Evolutionary conservation across 2,113 vertebrate species (phyloP).

Genomic region (Eubucco bourcierii): DNA sequence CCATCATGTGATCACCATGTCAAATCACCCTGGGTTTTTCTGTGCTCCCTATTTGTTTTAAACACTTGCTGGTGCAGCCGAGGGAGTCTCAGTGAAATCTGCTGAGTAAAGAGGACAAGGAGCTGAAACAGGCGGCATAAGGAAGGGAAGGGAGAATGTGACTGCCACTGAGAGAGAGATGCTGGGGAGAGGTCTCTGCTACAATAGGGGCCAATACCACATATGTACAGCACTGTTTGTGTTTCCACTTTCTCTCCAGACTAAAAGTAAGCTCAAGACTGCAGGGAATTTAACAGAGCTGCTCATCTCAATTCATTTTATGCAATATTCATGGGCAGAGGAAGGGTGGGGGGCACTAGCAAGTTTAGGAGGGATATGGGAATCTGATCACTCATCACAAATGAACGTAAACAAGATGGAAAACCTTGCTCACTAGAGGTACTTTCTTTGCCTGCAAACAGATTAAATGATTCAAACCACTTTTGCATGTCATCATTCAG

Average conservation of each 20-base stretch:
- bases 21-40: background rate
- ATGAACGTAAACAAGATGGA: constrained; percentile 43
- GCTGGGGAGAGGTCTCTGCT: background rate
- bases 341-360: constrained; percentile 22
- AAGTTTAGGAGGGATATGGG: constrained; percentile 38
- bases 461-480: constrained; percentile 39
- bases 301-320: constrained; percentile 4
- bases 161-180: background rate
- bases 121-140: constrained; percentile 46
- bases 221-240: background rate
- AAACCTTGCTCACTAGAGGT: constrained; percentile 55
- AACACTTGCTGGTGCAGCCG: constrained; percentile 37
- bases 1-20: background rate
- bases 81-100: constrained; percentile 8
- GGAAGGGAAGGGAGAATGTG: background rate
- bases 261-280: constrained; percentile 24
- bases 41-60: background rate
- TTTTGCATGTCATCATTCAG: constrained; percentile 48
- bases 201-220: background rate
- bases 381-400: constrained; percentile 38
- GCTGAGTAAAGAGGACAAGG: background rate
- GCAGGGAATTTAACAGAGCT: constrained; percentile 20
- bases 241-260: background rate
- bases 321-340: constrained; percentile 46
- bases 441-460: constrained; percentile 67